phyloP scores from a whole-genome alignment of 2,113 vertebrate genomes.

The Nipponia nippon region DNA sequence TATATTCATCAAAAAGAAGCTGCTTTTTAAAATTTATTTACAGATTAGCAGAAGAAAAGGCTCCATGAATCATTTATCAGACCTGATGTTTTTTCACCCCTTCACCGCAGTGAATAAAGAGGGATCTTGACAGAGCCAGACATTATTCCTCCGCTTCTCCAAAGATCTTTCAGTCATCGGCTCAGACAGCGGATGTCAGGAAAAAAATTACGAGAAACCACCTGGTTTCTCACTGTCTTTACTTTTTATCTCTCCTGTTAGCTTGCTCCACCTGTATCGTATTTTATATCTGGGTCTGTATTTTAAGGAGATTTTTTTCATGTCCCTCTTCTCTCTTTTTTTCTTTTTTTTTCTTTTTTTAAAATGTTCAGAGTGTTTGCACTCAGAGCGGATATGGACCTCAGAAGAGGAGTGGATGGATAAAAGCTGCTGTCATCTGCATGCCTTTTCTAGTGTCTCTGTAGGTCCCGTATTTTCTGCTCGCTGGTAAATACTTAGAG shows the following conservation, averaged over 20 bases:
- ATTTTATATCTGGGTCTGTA: constrained; percentile 61
- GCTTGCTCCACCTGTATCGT: constrained; percentile 22
- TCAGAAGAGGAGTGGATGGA: not conserved
- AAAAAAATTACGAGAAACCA: not conserved
- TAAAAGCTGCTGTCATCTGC: constrained; percentile 20
- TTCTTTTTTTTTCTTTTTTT: not conserved
- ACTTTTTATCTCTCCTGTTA: constrained; percentile 17
- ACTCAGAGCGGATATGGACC: constrained; percentile 50
- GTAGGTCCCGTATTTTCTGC: not conserved
- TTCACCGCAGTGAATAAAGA: constrained; percentile 15
- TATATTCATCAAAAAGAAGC: constrained; percentile 64
- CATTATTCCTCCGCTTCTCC: constrained; percentile 12
- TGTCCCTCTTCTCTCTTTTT: not conserved
- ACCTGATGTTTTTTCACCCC: constrained; percentile 26
- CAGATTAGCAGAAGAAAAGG: constrained; percentile 64
- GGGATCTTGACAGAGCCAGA: constrained; percentile 22
- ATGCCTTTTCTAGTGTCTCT: not conserved
- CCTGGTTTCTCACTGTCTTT: not conserved
- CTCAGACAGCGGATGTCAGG: constrained; percentile 1
- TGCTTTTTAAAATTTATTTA: constrained; percentile 64
- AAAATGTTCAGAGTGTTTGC: constrained; percentile 31
- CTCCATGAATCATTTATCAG: constrained; percentile 68
- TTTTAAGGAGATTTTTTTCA: constrained; percentile 29
- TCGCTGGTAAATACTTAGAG: not conserved
- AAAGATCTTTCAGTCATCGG: not conserved